These are phyloP conservation scores for Mamestra configurata DNA, from an alignment of 1,140 invertebrate species.

Conservation along the genomic window DNA sequence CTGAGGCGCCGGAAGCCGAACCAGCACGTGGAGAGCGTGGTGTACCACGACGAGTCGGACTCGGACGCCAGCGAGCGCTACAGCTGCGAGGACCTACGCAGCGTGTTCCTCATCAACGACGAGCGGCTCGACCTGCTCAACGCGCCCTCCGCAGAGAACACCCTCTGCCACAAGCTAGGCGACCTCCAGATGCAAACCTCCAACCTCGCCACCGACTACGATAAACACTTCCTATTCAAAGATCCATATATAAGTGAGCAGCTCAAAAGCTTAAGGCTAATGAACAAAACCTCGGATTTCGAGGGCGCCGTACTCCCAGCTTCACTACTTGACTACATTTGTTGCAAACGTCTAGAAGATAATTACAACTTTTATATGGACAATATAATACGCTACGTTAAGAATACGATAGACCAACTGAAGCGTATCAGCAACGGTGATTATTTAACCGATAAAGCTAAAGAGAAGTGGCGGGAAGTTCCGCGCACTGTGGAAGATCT, in stretches of 20 bases:
- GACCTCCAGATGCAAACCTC: conserved; percentile 70
- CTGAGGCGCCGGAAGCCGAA: conserved; percentile 64
- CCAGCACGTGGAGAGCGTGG: conserved; percentile 78
- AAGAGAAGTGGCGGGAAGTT: conserved; percentile 77
- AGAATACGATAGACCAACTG: conserved; percentile 80
- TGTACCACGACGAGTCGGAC: conserved; percentile 75
- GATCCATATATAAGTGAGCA: conserved; percentile 73
- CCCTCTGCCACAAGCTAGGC: conserved; percentile 77
- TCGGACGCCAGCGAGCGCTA: conserved; percentile 75
- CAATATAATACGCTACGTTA: conserved; percentile 78
- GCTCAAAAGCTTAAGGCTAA: conserved; percentile 66
- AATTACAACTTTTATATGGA: conserved; percentile 83
- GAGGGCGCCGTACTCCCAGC: conserved; percentile 66
- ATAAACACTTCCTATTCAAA: conserved; percentile 70
- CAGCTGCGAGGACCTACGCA: conserved; percentile 72
- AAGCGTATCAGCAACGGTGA: conserved; percentile 84
- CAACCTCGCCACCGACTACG: conserved; percentile 59
- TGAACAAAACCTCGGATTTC: conserved; percentile 56
- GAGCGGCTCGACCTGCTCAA: conserved; percentile 74
- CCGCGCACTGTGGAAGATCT: conserved; percentile 47
- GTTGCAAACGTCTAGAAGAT: conserved; percentile 77
- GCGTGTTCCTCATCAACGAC: conserved; percentile 72
- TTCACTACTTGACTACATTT: conserved; percentile 78
- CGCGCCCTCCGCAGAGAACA: conserved; percentile 66
- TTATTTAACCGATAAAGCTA: conserved; percentile 81